Percentiles rank a stretch among this genome's conserved stretches.
These are phyloP conservation scores for Nymphicus hollandicus DNA, from an alignment of 2,113 vertebrate genomes.

Conservation along the genomic window DNA sequence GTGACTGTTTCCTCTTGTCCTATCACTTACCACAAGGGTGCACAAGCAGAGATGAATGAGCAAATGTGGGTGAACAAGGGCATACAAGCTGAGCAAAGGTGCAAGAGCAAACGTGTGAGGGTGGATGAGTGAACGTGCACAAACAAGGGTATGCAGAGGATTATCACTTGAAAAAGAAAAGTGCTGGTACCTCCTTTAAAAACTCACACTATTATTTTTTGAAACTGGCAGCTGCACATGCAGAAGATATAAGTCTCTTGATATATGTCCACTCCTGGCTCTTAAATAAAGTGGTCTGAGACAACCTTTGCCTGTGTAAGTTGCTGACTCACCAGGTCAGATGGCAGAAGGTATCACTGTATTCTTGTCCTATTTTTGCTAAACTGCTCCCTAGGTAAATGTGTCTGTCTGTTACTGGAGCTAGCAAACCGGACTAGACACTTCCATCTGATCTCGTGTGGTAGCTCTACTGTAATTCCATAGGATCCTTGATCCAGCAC, in stretches of 20 bases:
- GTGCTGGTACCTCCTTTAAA: background rate
- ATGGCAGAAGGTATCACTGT: background rate
- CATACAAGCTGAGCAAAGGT: background rate
- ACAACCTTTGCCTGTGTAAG: background rate
- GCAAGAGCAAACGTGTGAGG: background rate
- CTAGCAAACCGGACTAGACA: background rate
- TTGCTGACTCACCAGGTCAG: background rate
- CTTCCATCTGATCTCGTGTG: background rate
- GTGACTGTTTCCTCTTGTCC: fast-evolving
- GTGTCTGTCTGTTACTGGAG: background rate
- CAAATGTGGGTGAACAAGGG: background rate
- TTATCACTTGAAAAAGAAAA: background rate
- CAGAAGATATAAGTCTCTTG: background rate
- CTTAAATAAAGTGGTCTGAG: background rate
- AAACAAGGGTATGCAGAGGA: background rate
- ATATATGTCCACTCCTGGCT: background rate
- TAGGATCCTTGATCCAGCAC: background rate
- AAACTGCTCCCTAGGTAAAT: background rate
- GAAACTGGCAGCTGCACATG: background rate
- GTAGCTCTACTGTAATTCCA: background rate
- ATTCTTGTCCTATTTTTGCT: background rate
- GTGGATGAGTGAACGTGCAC: background rate
- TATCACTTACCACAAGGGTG: fast-evolving
- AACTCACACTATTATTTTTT: fast-evolving
- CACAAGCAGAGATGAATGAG: fast-evolving